phyloP scores from a whole-genome alignment of 2,797 vertebrate genomes.

The Pangasius sanitwongsei region DNA sequence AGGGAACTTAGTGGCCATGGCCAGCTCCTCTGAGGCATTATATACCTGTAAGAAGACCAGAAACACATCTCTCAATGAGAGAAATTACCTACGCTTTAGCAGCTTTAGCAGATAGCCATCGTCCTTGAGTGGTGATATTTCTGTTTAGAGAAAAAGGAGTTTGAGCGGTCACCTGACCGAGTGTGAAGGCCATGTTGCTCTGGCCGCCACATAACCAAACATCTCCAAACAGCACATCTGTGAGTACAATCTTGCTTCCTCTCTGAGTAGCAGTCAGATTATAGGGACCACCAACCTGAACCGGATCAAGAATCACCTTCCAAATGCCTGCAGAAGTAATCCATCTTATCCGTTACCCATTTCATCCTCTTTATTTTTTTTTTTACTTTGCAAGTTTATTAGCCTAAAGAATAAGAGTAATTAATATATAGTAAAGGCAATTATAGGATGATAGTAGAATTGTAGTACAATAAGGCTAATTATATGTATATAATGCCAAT shows the following conservation, averaged over 20 bases:
- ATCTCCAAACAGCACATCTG: constrained; percentile 88
- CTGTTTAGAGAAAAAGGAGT: not conserved
- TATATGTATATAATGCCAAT: not conserved
- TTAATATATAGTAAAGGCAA: not conserved
- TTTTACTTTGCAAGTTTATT: no score
- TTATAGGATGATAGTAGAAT: no score
- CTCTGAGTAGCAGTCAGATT: constrained; percentile 65
- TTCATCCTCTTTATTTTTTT: not conserved
- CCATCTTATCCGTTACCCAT: not conserved
- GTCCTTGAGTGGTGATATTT: not conserved
- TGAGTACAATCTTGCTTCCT: constrained; percentile 60
- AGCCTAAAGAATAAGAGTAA: not conserved
- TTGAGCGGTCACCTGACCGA: constrained; percentile 74
- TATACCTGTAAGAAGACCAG: constrained; percentile 71
- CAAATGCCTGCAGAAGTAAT: constrained; percentile 70
- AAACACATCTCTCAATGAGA: not conserved
- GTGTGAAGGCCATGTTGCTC: constrained; percentile 91
- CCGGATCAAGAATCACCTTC: constrained; percentile 77
- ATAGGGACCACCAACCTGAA: constrained; percentile 83
- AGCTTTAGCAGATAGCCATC: not conserved
- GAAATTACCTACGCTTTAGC: not conserved
- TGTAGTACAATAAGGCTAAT: no score
- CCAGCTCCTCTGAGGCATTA: constrained; percentile 81
- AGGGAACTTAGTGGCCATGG: constrained; percentile 69
- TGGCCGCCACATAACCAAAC: constrained; percentile 93